Percentiles rank a stretch among this genome's conserved stretches.
phyloP scores from a whole-genome alignment of 1,140 invertebrate genomes.

The Drosophila repletoides region DNA sequence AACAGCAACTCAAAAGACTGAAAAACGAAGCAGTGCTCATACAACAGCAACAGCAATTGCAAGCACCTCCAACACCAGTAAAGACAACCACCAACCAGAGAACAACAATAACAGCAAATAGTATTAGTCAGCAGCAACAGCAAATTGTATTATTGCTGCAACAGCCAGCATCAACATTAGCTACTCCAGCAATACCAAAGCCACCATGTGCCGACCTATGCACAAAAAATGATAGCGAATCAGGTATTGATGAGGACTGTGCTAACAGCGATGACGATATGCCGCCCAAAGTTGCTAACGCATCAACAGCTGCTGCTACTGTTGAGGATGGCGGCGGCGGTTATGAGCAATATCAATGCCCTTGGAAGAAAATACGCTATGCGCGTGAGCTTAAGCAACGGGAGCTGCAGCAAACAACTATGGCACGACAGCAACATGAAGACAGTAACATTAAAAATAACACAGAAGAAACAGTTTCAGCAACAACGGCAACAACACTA shows the following conservation, averaged over 20 bases:
- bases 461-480: conserved; percentile 7
- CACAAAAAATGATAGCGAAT: conserved; percentile 73
- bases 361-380: conserved; percentile 81
- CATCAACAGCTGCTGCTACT: conserved; percentile 9
- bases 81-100: conserved; percentile 65
- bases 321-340: not conserved
- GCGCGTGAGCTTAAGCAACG: conserved; percentile 78
- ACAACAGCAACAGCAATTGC: conserved; percentile 54
- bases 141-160: conserved; percentile 68
- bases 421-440: conserved; percentile 20
- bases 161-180: conserved; percentile 35
- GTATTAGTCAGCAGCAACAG: conserved; percentile 77
- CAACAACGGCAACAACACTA: conserved; percentile 22
- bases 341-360: conserved; percentile 79
- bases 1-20: conserved; percentile 81
- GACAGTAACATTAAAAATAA: conserved; percentile 31
- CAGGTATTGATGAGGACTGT: conserved; percentile 72
- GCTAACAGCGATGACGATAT: conserved; percentile 62
- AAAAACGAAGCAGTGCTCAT: conserved; percentile 69
- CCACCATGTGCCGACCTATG: conserved; percentile 60
- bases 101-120: conserved; percentile 68
- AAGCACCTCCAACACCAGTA: conserved; percentile 74
- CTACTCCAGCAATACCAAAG: conserved; percentile 59
- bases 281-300: conserved; percentile 12
- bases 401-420: conserved; percentile 57